A percentile compares a stretch with the other conserved stretches of the same genome.
phyloP scores from a whole-genome alignment of 1,140 invertebrate species.

The Ylistrum balloti region DNA sequence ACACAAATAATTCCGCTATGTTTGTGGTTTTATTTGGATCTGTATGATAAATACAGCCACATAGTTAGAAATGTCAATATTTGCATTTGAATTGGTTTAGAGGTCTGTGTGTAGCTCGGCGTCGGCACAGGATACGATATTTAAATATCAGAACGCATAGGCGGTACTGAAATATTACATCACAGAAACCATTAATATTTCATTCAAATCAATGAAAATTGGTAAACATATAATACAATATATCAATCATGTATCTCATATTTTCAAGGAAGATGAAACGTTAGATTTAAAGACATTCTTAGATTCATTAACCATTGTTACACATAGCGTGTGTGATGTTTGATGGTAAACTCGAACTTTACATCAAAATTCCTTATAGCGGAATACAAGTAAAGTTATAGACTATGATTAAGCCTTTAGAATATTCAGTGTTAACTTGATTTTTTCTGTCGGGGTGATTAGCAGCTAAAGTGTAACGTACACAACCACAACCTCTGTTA shows the following conservation, averaged over 20 bases:
- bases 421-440: too few relatives aligned
- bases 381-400: too few relatives aligned
- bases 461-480: too few relatives aligned
- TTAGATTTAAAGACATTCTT: too few relatives aligned
- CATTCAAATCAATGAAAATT: not conserved
- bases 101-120: not conserved
- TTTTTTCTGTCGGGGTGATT: too few relatives aligned
- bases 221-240: not conserved
- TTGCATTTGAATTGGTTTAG: conserved; percentile 6
- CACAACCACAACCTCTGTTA: too few relatives aligned
- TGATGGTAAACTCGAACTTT: too few relatives aligned
- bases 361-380: too few relatives aligned
- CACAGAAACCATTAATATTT: not conserved
- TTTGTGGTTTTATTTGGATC: not conserved
- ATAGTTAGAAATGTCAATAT: conserved; percentile 15
- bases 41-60: not conserved
- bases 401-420: too few relatives aligned
- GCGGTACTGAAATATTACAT: not conserved
- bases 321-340: too few relatives aligned
- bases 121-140: not conserved
- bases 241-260: not conserved
- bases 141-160: not conserved
- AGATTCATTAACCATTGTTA: too few relatives aligned
- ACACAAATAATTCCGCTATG: not conserved
- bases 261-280: too few relatives aligned